Evolutionary conservation across 2,797 vertebrate genomes (phyloP).

Genomic region (Esox lucius): DNA sequence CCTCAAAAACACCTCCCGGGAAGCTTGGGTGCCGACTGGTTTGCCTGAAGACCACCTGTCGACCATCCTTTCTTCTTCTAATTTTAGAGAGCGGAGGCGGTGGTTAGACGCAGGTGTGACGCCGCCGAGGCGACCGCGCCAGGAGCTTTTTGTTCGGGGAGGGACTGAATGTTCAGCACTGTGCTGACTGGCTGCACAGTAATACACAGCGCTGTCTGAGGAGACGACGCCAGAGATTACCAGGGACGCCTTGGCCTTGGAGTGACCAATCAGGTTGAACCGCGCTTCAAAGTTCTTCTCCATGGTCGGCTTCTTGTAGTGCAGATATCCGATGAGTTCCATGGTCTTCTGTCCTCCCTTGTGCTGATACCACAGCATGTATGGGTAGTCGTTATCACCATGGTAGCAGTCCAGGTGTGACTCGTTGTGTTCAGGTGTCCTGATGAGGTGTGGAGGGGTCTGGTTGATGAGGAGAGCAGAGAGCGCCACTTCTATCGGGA

Average conservation of each 20-base stretch:
- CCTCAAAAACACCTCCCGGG: no score
- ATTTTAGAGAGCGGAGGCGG: not conserved
- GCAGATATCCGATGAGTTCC: slow-evolving; percentile 33
- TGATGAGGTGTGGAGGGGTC: slow-evolving; percentile 5
- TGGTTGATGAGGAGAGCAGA: not conserved
- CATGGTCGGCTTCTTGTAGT: not conserved
- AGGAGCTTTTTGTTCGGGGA: slow-evolving; percentile 48
- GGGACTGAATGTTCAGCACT: slow-evolving; percentile 28
- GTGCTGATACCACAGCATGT: slow-evolving; percentile 63
- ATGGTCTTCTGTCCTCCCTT: slow-evolving; percentile 29
- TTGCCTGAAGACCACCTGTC: not conserved
- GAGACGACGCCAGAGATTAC: slow-evolving; percentile 26
- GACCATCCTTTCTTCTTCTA: no score
- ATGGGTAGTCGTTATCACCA: slow-evolving; percentile 43
- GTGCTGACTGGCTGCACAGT: slow-evolving; percentile 63
- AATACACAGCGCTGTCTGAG: slow-evolving; percentile 54
- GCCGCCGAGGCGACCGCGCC: not conserved
- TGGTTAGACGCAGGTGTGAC: not conserved
- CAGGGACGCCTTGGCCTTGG: slow-evolving; percentile 20
- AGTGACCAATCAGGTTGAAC: slow-evolving; percentile 47
- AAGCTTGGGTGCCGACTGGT: not conserved
- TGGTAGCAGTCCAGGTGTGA: slow-evolving; percentile 45
- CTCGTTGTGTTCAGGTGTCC: not conserved
- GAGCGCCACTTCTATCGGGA: not conserved
- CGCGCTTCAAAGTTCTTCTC: slow-evolving; percentile 33